Conservation (phyloP, 2,888 invertebrate genomes). For the Trypoxylon attenuatum region DNA sequence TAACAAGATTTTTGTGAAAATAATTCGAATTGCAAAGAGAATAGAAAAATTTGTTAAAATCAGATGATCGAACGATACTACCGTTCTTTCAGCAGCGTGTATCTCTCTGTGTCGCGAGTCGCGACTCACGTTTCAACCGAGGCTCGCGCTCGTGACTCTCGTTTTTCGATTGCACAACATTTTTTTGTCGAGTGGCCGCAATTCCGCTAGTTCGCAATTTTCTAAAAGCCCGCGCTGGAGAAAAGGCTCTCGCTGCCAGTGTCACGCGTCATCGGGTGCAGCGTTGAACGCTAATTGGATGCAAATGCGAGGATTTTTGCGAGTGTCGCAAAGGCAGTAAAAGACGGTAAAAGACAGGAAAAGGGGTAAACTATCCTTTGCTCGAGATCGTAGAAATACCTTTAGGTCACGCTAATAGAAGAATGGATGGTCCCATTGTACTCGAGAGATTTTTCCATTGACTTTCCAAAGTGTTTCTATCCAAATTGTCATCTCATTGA, state of each 20-base stretch:
- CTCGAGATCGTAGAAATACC: too few species aligned
- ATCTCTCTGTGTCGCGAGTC: conserved; percentile 6
- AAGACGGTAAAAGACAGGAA: too few species aligned
- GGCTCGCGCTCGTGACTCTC: neutral
- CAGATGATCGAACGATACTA: conserved; percentile 2
- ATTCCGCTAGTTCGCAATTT: neutral
- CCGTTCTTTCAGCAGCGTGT: neutral
- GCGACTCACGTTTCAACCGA: neutral
- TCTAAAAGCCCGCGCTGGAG: neutral
- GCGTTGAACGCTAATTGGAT: neutral
- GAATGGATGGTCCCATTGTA: too few species aligned
- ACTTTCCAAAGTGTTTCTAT: neutral
- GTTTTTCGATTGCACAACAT: conserved; percentile 13
- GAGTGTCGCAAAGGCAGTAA: too few species aligned
- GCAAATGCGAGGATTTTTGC: neutral
- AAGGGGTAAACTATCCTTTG: too few species aligned
- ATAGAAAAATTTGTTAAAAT: too few species aligned
- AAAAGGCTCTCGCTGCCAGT: neutral
- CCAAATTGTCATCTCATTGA: neutral
- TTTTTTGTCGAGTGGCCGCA: neutral
- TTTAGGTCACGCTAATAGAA: too few species aligned
- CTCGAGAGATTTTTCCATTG: too few species aligned
- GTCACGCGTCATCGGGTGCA: neutral
- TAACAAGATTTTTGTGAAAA: too few species aligned
- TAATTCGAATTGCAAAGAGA: too few species aligned